Conservation (phyloP, 1,140 invertebrate species). For the Bombus ignitus region DNA sequence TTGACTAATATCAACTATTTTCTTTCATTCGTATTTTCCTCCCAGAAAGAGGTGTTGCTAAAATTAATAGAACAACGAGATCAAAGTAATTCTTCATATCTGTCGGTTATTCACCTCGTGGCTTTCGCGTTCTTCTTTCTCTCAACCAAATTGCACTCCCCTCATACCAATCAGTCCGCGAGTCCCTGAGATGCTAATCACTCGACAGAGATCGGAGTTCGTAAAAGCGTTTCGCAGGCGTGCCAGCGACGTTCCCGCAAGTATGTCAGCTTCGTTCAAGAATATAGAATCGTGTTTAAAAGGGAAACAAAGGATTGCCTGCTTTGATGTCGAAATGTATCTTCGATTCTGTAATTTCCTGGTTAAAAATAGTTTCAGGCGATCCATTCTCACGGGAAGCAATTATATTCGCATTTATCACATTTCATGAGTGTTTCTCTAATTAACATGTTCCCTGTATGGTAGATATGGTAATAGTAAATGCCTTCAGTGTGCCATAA, state of each 20-base stretch:
- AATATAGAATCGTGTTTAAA: neutral
- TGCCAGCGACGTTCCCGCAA: neutral
- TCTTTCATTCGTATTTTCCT: neutral
- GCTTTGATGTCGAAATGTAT: slow-evolving; percentile 1
- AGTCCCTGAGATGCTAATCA: slow-evolving; percentile 39
- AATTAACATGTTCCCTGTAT: neutral
- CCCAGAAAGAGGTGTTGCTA: neutral
- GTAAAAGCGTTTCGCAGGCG: slow-evolving; percentile 20
- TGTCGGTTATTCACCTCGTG: neutral
- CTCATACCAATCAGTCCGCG: slow-evolving; percentile 45
- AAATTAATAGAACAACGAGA: slow-evolving; percentile 40
- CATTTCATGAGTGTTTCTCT: neutral
- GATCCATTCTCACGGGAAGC: neutral
- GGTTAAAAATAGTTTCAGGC: neutral
- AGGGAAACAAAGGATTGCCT: slow-evolving; percentile 18
- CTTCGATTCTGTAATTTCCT: slow-evolving; percentile 24
- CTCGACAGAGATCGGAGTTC: slow-evolving; percentile 32
- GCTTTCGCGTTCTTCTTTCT: slow-evolving; percentile 10
- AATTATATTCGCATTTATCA: slow-evolving; percentile 20
- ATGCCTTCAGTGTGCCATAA: too few species aligned
- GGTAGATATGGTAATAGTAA: neutral
- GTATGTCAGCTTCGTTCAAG: neutral
- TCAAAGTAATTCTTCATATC: slow-evolving; percentile 20
- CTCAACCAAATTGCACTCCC: neutral
- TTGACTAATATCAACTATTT: neutral